These are phyloP conservation scores for Aporophyla lueneburgensis DNA, from an alignment of 2,888 invertebrate species.

Conservation along the genomic window DNA sequence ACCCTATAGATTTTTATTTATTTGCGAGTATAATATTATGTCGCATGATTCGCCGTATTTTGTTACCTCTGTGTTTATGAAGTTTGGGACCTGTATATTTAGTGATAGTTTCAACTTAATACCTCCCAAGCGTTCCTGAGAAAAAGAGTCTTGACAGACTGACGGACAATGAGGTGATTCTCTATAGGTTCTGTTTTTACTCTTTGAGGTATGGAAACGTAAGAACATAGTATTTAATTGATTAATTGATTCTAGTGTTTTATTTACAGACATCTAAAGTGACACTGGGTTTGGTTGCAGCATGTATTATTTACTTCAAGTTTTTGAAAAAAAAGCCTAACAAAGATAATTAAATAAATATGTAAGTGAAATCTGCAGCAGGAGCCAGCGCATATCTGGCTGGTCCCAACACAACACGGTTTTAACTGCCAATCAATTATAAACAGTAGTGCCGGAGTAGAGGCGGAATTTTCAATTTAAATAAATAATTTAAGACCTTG, in stretches of 20 bases:
- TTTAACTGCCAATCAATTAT: no score
- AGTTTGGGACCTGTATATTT: no score
- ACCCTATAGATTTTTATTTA: no score
- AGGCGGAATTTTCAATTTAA: neutral
- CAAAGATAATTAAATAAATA: conserved; percentile 61
- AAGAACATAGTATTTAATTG: neutral
- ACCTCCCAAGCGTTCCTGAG: no score
- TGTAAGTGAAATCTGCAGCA: conserved; percentile 12
- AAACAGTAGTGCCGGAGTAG: neutral
- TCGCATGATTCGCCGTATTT: no score
- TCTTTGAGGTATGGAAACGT: neutral
- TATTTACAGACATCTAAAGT: conserved; percentile 84
- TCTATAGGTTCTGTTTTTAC: neutral
- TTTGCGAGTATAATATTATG: no score
- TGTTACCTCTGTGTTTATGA: no score
- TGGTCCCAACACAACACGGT: neutral
- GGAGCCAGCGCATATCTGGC: neutral
- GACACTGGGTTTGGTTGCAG: conserved; percentile 79
- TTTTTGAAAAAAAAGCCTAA: conserved; percentile 74
- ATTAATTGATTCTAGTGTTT: conserved; percentile 1
- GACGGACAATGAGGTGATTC: no score
- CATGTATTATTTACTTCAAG: conserved; percentile 81
- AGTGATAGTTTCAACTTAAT: no score
- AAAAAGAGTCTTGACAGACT: no score
- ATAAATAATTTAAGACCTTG: neutral